Base-by-base conservation (phyloP, 2,797 vertebrate species). In the Enteromius treurensis region DNA sequence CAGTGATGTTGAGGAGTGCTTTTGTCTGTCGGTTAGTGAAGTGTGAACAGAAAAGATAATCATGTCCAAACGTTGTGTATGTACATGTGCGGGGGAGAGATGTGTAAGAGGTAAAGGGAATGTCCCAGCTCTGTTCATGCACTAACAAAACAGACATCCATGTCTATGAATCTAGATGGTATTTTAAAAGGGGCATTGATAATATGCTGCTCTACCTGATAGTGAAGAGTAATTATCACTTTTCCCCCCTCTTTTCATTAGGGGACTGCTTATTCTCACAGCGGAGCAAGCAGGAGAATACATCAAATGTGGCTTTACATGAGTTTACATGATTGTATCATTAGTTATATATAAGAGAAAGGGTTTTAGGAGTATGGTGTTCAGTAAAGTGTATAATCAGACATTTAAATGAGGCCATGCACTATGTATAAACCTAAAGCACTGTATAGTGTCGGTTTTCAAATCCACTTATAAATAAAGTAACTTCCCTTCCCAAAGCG, bases 181-280 rank as follows among this genome's bases (percentile, higher is more conserved):
- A 82, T 86, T 89, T 89, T 89, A 90, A 88, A 89, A 83, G 77
- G 73, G 62, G 68, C 86, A 85, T 86, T 78, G 80, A 87, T 87
- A 87, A 85, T 58, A 71, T 19, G 60, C 69, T 40, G 68, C 68
- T 82, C 70, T 70, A 83, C 79, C 76, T 77, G 75, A 86, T 80
- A 84, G 70, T 64, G 79, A 81, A 65, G 32, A 34, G 65, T 76
- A 74, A 75, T 73, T 60, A 75, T 55, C 34, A 70, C 51, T 85
- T 51, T 29, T 82, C 62, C 65, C 75, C 68, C 29, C 74, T 73
- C 79, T 80, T 84, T 80, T 85, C 70, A 85, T 78, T 84, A 79
- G 29, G 55, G 42, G 13, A 78, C 79, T 84, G 82, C 73, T 87
- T 86, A 79, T 77, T 53, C 80, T 84, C 62, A 82, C 29, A 81